Evolutionary conservation across 2,888 invertebrate species (phyloP).

Genomic region (Hydropsyche betteni): DNA sequence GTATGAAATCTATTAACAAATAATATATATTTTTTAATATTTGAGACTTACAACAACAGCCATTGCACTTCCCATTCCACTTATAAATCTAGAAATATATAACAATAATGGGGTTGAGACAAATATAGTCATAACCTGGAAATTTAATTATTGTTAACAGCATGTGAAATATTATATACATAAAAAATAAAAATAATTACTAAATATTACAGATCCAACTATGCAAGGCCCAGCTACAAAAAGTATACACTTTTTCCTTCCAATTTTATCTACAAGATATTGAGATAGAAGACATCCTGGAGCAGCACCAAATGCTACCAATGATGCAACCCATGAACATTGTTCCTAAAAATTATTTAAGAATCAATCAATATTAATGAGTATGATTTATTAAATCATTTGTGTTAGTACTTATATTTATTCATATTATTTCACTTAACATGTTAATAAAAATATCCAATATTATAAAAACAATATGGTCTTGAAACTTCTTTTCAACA

Average conservation of each 20-base stretch:
- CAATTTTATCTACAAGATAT: conserved; percentile 66
- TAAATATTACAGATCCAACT: conserved; percentile 63
- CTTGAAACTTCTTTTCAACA: too few species aligned
- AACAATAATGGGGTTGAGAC: conserved; percentile 64
- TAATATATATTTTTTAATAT: conserved; percentile 14
- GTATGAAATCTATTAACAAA: neutral
- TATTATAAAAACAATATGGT: too few species aligned
- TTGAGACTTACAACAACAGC: conserved; percentile 62
- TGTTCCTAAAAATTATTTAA: conserved; percentile 57
- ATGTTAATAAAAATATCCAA: too few species aligned
- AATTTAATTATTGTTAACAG: conserved; percentile 43
- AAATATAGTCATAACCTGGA: conserved; percentile 62
- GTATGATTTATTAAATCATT: too few species aligned
- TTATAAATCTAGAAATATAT: conserved; percentile 63
- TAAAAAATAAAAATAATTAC: neutral
- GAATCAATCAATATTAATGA: too few species aligned
- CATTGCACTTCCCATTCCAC: conserved; percentile 66
- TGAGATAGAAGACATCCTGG: conserved; percentile 68
- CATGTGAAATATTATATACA: too few species aligned
- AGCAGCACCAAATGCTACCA: conserved; percentile 67
- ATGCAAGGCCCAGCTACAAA: conserved; percentile 64
- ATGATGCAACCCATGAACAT: conserved; percentile 68
- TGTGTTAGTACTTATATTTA: neutral
- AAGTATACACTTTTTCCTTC: conserved; percentile 66
- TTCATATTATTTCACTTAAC: neutral